Evolutionary conservation across 1,140 invertebrate genomes (phyloP).

Genomic region (Helicoverpa zea): DNA sequence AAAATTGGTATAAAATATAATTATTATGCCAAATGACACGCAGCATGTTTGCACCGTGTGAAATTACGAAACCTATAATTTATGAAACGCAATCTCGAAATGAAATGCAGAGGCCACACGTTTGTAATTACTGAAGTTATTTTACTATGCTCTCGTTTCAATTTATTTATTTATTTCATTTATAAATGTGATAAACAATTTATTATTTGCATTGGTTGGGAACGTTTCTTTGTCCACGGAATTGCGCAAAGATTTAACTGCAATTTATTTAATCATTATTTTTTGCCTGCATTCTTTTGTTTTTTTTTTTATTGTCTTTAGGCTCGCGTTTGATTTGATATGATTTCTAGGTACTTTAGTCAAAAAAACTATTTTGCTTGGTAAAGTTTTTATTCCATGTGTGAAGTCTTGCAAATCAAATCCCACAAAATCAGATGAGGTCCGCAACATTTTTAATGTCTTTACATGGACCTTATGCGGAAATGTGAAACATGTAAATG

Average conservation of each 20-base stretch:
- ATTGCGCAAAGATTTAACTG: too few species aligned
- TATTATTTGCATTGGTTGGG: not conserved
- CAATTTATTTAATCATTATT: too few species aligned
- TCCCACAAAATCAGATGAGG: not conserved
- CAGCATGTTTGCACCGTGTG: constrained; percentile 21
- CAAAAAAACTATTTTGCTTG: not conserved
- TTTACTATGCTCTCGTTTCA: constrained; percentile 10
- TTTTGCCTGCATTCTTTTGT: not conserved
- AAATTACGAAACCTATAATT: constrained; percentile 38
- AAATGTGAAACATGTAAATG: constrained; percentile 10
- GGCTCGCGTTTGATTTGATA: too few species aligned
- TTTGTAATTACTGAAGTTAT: constrained; percentile 29
- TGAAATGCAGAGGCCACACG: constrained; percentile 20
- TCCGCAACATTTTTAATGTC: not conserved
- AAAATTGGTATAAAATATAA: constrained; percentile 20
- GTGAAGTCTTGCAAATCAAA: not conserved
- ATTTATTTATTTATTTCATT: constrained; percentile 6
- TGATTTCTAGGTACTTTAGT: too few species aligned
- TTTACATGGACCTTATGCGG: not conserved
- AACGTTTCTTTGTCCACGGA: too few species aligned
- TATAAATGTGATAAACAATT: not conserved
- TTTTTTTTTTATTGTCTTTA: not conserved
- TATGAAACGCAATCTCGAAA: constrained; percentile 40
- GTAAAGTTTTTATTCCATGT: too few species aligned
- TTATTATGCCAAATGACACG: constrained; percentile 33